Base-by-base conservation (phyloP, 2,888 invertebrate species). In the Caenorhabditis sulstoni region DNA sequence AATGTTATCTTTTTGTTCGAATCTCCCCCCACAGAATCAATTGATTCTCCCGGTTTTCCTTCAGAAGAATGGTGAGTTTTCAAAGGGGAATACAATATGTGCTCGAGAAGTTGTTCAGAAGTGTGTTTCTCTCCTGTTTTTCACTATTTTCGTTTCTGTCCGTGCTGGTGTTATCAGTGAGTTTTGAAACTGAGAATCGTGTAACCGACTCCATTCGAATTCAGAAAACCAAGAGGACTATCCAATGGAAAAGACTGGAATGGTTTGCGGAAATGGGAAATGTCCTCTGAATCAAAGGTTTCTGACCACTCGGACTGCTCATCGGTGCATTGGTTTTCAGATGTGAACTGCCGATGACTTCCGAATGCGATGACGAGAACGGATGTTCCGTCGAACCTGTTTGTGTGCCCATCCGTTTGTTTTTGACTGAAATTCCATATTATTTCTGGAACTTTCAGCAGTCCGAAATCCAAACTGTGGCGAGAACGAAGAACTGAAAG, bases 401-500 rank as follows among this genome's bases (percentile, higher is more conserved):
- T 37, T 71, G 71, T 29, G 62, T 71, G n/a, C 35, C 49, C 0
- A 64, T 64, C 41, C 44, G 71, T 71, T 1, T 41, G 62, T 35
- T 53, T 41, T 11, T 49, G 9, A 8, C 35, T 7, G 35, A 39
- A 44, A 0, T 7, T n/a, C 20, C 4, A 14, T 7, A 1, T 23
- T 7, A 7, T 29, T 29, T 29, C 4, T 20, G 35, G 45, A 11
- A 0, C 37, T 52, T 74, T 16, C 29, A 66, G 75, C 53, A 9
- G 16, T 62, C 11, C 35, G 22, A 35, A 50, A 45, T 23, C 64
- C 64, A n/a, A 37, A 44, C 47, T 77, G 75, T 44, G 29, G 41
- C 3, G 70, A 65, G 14, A 71, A 77, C 35, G 77, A 77, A n/a
- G 59, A 66, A 29, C 3, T 77, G 14, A 53, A 55, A 45, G 20